Percentiles rank a stretch among this genome's conserved stretches.
These are phyloP conservation scores for Cephus pulcher DNA, from an alignment of 2,888 invertebrate genomes.

Conservation along the genomic window DNA sequence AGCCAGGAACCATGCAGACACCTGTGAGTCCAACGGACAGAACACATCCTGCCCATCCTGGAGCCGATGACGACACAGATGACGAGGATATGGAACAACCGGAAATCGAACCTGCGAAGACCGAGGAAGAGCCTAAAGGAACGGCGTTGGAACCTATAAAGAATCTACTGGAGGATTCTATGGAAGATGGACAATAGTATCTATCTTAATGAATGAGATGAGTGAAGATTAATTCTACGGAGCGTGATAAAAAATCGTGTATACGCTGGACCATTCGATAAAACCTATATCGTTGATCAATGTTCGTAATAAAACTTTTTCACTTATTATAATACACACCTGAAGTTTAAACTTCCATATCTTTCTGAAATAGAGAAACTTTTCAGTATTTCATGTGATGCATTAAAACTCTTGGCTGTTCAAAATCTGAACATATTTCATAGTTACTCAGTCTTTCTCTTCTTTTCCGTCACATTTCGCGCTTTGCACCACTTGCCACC, in stretches of 20 bases:
- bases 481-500: constrained; percentile 15
- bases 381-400: neutral
- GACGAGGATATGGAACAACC: constrained; percentile 70
- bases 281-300: neutral
- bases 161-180: constrained; percentile 55
- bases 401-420: neutral
- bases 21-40: constrained; percentile 70
- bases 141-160: constrained; percentile 42
- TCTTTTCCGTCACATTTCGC: constrained; percentile 20
- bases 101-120: neutral
- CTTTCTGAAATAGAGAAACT: neutral
- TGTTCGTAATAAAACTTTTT: neutral
- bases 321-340: neutral
- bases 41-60: constrained; percentile 74
- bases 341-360: neutral
- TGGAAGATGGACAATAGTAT: constrained; percentile 31
- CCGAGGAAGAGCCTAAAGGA: constrained; percentile 8
- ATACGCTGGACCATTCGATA: neutral
- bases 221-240: neutral
- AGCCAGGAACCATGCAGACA: constrained; percentile 72
- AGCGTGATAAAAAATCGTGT: neutral
- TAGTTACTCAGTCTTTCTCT: neutral
- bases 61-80: constrained; percentile 73
- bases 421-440: neutral
- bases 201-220: neutral